Percentiles rank a stretch among this genome's conserved stretches.
These are phyloP conservation scores for Odobenus rosmarus DNA, from an alignment of 2,113 vertebrate species.

Conservation along the genomic window DNA sequence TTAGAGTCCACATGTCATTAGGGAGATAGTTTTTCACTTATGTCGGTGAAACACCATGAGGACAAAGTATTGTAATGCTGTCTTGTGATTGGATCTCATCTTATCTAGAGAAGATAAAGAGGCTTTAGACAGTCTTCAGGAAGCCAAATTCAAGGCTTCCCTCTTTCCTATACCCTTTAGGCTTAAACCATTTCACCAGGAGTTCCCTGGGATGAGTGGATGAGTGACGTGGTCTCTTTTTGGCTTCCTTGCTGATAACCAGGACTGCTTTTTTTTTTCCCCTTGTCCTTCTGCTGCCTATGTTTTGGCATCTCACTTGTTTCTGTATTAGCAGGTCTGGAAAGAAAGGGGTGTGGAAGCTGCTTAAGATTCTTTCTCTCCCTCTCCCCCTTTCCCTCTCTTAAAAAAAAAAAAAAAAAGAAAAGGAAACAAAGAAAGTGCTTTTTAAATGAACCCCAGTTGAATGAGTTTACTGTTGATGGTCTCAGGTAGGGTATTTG, in stretches of 20 bases:
- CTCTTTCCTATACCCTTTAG: background rate
- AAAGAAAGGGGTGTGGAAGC: no score
- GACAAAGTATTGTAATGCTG: background rate
- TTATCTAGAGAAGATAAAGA: background rate
- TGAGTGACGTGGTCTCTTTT: background rate
- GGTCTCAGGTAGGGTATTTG: no score
- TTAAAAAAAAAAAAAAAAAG: no score
- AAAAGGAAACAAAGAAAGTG: no score
- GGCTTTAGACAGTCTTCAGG: background rate
- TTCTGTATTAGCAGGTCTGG: background rate
- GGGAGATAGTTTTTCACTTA: background rate
- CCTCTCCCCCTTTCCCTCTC: no score
- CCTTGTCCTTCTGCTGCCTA: background rate
- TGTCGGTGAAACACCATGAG: background rate
- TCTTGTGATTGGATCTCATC: background rate
- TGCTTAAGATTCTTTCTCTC: no score
- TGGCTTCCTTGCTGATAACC: background rate
- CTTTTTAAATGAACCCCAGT: no score
- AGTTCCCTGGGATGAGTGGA: background rate
- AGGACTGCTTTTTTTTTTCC: background rate
- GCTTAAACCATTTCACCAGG: background rate
- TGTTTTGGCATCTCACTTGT: background rate
- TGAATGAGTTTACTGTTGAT: no score
- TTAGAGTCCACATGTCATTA: background rate
- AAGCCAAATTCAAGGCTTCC: slow-evolving; percentile 9